A percentile compares a stretch with the other conserved stretches of the same genome.
Evolutionary conservation across 2,113 vertebrate species (phyloP).

Genomic region (Anas platyrhynchos): DNA sequence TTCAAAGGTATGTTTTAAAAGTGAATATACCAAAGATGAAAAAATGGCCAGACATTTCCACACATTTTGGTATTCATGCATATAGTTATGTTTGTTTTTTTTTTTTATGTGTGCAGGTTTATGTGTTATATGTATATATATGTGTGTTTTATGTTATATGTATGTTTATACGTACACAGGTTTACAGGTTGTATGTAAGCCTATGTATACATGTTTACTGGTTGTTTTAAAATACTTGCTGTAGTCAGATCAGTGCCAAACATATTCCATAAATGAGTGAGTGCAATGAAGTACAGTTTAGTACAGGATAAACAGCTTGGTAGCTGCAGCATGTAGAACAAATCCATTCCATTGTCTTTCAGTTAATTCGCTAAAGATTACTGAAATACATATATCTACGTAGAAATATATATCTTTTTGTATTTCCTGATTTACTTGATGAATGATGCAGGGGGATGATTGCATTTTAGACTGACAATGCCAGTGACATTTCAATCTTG

Average conservation of each 20-base stretch:
- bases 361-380: neutral
- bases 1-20: neutral
- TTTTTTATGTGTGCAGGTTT: no score
- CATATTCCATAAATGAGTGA: fast-evolving
- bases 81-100: no score
- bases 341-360: neutral
- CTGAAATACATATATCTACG: neutral
- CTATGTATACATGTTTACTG: neutral
- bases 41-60: neutral
- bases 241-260: neutral
- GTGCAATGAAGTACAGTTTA: neutral
- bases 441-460: neutral
- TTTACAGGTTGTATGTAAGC: no score
- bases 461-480: neutral
- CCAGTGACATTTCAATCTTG: constrained; percentile 21
- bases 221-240: neutral
- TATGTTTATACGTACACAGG: no score
- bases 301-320: neutral
- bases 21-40: neutral
- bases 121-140: no score
- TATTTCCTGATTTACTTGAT: neutral
- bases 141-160: no score
- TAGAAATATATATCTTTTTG: neutral
- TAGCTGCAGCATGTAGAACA: neutral
- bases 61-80: no score